Conservation (phyloP, 1,140 invertebrate genomes). For the Drosophila chauvacae region DNA sequence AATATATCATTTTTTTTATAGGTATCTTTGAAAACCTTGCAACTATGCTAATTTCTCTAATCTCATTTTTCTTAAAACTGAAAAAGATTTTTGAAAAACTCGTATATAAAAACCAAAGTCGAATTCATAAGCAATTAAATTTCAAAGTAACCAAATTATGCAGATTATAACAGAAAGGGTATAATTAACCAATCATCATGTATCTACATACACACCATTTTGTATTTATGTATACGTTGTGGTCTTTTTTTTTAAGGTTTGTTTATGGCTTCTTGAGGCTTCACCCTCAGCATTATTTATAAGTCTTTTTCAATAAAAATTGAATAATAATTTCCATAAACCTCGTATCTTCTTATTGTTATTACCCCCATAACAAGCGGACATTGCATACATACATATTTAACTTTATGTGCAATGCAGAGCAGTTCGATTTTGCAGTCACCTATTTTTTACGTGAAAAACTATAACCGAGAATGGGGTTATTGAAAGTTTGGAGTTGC, state of each 20-base stretch:
- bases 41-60: not conserved
- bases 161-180: slow-evolving; percentile 1
- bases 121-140: not conserved
- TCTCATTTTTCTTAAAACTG: not conserved
- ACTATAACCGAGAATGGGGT: slow-evolving; percentile 7
- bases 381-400: not conserved
- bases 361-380: not conserved
- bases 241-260: not conserved
- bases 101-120: not conserved
- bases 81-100: not conserved
- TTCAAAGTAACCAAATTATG: slow-evolving; percentile 3
- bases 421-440: not conserved
- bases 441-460: not conserved
- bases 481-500: slow-evolving; percentile 7
- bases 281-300: not conserved
- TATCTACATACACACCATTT: not conserved
- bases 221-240: not conserved
- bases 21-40: not conserved
- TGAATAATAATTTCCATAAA: slow-evolving; percentile 6
- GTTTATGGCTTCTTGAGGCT: slow-evolving; percentile 4
- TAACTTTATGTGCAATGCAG: slow-evolving; percentile 4
- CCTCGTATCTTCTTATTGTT: not conserved
- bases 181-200: slow-evolving; percentile 7
- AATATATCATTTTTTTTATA: not conserved
- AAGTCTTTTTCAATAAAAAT: not conserved